phyloP scores from a whole-genome alignment of 2,888 invertebrate genomes.

The Tridacna crocea region DNA sequence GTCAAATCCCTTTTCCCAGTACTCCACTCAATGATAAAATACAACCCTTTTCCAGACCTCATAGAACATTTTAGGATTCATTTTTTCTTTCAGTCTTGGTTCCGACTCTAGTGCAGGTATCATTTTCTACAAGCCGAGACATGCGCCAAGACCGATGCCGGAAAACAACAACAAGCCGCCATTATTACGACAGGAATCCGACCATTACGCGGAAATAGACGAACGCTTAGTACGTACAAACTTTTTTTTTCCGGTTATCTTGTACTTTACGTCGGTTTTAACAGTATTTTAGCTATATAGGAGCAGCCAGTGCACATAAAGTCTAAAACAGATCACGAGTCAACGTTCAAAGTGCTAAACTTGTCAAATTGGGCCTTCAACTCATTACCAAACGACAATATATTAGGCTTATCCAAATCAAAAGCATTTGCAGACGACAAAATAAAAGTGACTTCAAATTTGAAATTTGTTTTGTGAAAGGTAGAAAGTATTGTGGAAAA shows the following conservation, averaged over 20 bases:
- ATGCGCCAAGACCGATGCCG: conserved; percentile 1
- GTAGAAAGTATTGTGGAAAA: no score
- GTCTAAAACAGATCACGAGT: no score
- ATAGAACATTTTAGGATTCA: no score
- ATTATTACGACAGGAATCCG: conserved; percentile 48
- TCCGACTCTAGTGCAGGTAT: conserved; percentile 42
- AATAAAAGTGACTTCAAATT: no score
- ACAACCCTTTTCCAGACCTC: no score
- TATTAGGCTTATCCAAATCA: no score
- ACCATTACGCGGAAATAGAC: conserved; percentile 58
- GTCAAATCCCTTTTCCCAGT: neutral
- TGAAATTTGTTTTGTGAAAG: no score
- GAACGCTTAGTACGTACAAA: conserved; percentile 48
- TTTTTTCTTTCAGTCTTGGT: conserved; percentile 26
- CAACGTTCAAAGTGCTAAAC: no score
- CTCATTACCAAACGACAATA: no score
- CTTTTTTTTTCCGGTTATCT: neutral
- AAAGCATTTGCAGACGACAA: no score
- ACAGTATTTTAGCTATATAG: neutral
- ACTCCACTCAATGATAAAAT: no score
- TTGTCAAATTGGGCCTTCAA: no score
- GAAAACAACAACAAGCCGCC: conserved; percentile 47
- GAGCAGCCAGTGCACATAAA: neutral
- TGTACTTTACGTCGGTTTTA: neutral
- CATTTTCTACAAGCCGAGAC: conserved; percentile 52